Conservation (phyloP, 2,113 vertebrate species). For the Lagopus muta region DNA sequence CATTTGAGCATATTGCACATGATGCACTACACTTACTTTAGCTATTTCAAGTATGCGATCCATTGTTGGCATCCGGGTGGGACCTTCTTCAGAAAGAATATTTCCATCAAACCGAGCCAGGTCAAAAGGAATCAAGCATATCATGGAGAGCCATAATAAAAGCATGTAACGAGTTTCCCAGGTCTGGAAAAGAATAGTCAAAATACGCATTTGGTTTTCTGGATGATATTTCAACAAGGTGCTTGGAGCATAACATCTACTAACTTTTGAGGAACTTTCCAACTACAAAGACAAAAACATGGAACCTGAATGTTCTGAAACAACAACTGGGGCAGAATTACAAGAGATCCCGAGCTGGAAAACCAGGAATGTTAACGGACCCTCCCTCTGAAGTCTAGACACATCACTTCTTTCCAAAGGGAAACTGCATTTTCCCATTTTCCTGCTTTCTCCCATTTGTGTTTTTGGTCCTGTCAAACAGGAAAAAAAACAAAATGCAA, state of each 20-base stretch:
- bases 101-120: constrained; percentile 91
- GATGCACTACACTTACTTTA: constrained; percentile 76
- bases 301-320: fast-evolving
- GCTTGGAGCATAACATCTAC: background rate
- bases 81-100: constrained; percentile 62
- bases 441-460: background rate
- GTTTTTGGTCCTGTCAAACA: background rate
- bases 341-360: background rate
- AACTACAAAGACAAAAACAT: background rate
- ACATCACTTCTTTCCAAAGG: background rate
- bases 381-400: background rate
- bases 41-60: constrained; percentile 88
- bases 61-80: constrained; percentile 81
- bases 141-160: constrained; percentile 93
- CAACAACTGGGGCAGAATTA: background rate
- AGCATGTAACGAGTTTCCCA: constrained; percentile 98
- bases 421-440: background rate
- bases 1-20: fast-evolving
- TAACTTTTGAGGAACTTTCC: background rate
- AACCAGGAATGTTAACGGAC: background rate
- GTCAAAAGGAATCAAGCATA: constrained; percentile 95
- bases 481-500: background rate
- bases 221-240: background rate
- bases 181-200: constrained; percentile 75
- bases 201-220: background rate